phyloP scores from a whole-genome alignment of 1,140 invertebrate genomes.

The Cyclina sinensis region DNA sequence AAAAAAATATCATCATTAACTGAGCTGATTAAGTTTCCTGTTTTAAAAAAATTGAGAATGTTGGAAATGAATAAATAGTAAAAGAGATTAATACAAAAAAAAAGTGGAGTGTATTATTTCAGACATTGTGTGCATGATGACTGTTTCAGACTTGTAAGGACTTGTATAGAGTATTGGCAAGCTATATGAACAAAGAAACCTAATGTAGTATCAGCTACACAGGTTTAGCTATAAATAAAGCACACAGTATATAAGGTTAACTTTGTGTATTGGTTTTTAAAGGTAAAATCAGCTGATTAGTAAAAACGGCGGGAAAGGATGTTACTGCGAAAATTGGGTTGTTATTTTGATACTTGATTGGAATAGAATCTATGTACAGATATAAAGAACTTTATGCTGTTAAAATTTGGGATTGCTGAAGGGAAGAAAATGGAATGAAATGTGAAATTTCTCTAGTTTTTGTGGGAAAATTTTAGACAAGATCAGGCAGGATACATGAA shows the following conservation, averaged over 20 bases:
- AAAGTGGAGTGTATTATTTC: too few species aligned
- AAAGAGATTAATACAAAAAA: too few species aligned
- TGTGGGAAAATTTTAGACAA: conserved; percentile 26
- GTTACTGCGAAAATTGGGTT: background rate
- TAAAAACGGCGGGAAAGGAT: conserved; percentile 22
- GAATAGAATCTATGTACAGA: background rate
- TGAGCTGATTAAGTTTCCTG: too few species aligned
- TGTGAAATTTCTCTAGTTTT: background rate
- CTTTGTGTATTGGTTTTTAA: conserved; percentile 49
- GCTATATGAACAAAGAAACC: background rate
- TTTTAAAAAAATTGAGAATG: too few species aligned
- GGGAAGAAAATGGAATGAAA: background rate
- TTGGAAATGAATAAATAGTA: too few species aligned
- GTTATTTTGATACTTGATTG: background rate
- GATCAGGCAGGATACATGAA: background rate
- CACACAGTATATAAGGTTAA: conserved; percentile 10
- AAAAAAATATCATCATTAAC: too few species aligned
- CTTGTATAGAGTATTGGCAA: conserved; percentile 7
- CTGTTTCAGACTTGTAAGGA: background rate
- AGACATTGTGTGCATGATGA: too few species aligned
- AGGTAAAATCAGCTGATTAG: conserved; percentile 43
- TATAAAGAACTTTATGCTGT: background rate
- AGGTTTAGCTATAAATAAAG: conserved; percentile 17
- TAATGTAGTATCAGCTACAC: conserved; percentile 8
- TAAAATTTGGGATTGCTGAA: background rate